phyloP scores from a whole-genome alignment of 2,113 vertebrate genomes.

The Alligator sinensis region DNA sequence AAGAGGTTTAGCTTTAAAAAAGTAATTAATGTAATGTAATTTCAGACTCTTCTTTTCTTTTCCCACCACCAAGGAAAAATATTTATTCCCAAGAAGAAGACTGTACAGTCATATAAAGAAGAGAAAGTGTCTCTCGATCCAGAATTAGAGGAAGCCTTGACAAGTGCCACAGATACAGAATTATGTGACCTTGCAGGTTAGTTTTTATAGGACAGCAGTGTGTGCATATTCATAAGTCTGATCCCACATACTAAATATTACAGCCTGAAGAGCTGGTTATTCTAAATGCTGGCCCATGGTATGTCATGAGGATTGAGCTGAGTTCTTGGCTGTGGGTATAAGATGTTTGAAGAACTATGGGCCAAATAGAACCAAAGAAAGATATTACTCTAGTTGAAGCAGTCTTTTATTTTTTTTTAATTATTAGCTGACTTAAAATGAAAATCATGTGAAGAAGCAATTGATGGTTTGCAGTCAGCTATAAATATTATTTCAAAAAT shows the following conservation, averaged over 20 bases:
- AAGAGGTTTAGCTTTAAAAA: background rate
- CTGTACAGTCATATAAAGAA: conserved; percentile 84
- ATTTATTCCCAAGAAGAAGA: conserved; percentile 93
- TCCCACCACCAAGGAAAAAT: conserved; percentile 85
- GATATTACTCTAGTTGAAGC: background rate
- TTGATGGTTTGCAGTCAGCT: background rate
- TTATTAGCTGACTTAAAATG: background rate
- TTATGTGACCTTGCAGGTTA: conserved; percentile 96
- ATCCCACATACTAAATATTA: background rate
- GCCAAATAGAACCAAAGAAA: background rate
- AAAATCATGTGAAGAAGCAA: background rate
- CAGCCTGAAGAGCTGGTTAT: background rate
- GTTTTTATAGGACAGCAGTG: background rate
- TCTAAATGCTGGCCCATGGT: background rate
- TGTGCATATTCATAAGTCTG: background rate
- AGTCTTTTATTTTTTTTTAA: background rate
- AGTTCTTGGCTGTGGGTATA: background rate
- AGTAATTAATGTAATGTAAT: background rate
- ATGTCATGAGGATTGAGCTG: background rate
- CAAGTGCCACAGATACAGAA: conserved; percentile 94
- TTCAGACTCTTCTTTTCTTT: conserved; percentile 1
- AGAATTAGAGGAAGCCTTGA: conserved; percentile 96
- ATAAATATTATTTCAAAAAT: background rate
- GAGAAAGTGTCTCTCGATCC: conserved; percentile 94
- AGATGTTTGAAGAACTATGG: background rate